phyloP scores from a whole-genome alignment of 1,140 invertebrate species.

The Trichoplusia ni region DNA sequence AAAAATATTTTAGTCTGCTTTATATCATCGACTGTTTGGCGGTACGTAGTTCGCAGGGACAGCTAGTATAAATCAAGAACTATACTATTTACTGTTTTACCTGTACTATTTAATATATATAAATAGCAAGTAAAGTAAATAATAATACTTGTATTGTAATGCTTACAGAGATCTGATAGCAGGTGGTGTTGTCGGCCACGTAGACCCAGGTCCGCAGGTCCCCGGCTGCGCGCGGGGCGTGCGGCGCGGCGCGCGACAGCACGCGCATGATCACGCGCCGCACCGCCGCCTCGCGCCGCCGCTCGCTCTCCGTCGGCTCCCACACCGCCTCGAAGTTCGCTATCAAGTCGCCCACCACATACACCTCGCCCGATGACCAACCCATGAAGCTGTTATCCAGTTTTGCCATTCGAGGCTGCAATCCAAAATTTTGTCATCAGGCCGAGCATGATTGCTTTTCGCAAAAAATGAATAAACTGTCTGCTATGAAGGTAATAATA shows the following conservation, averaged over 20 bases:
- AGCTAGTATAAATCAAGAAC: too few relatives aligned
- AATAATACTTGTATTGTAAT: slow-evolving; percentile 12
- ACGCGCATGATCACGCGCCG: slow-evolving; percentile 86
- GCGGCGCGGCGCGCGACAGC: slow-evolving; percentile 80
- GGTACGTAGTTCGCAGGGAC: too few relatives aligned
- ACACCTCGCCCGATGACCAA: slow-evolving; percentile 85
- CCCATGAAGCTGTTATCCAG: slow-evolving; percentile 68
- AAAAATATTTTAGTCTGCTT: too few relatives aligned
- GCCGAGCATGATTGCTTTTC: too few relatives aligned
- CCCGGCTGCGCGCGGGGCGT: slow-evolving; percentile 86
- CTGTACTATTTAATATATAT: not conserved
- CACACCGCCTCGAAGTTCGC: slow-evolving; percentile 80
- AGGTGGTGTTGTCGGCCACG: slow-evolving; percentile 80
- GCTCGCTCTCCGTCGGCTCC: slow-evolving; percentile 78
- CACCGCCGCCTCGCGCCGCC: slow-evolving; percentile 87
- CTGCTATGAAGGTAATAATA: slow-evolving; percentile 40
- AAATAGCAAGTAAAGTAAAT: not conserved
- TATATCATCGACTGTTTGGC: too few relatives aligned
- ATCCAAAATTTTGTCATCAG: too few relatives aligned
- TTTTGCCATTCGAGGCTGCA: too few relatives aligned
- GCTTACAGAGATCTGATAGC: slow-evolving; percentile 85
- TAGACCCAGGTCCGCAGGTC: slow-evolving; percentile 92
- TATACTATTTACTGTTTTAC: too few relatives aligned
- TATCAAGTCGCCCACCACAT: slow-evolving; percentile 88
- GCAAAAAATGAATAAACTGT: too few relatives aligned